Conservation (phyloP, 2,113 vertebrate genomes). For the Mirza zaza region DNA sequence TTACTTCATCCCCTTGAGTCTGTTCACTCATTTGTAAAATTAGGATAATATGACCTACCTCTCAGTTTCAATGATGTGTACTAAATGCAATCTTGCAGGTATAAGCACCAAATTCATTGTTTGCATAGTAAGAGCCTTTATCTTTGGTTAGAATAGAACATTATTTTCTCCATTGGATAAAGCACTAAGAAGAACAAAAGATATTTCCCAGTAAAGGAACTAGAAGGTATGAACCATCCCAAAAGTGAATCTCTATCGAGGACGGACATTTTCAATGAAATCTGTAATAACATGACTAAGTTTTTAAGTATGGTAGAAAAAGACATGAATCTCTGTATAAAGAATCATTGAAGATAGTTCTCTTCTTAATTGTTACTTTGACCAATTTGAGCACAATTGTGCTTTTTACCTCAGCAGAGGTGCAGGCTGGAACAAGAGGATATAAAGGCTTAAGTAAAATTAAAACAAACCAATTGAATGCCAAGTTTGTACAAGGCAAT, state of each 20-base stretch:
- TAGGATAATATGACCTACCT: background rate
- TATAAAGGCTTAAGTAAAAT: background rate
- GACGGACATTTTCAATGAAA: background rate
- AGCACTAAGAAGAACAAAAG: background rate
- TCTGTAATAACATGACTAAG: background rate
- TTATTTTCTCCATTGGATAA: background rate
- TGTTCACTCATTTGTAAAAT: background rate
- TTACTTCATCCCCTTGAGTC: background rate
- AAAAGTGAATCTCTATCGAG: background rate
- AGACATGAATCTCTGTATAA: background rate
- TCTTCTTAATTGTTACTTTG: constrained; percentile 10
- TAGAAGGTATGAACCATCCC: background rate
- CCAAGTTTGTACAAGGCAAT: background rate
- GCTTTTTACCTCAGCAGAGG: background rate
- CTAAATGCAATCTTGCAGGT: background rate
- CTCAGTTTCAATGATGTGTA: background rate
- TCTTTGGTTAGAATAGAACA: constrained; percentile 6
- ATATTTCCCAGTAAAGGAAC: background rate
- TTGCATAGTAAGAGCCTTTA: background rate
- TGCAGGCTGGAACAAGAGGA: background rate
- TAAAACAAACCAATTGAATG: constrained; percentile 2
- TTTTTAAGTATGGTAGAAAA: constrained; percentile 2
- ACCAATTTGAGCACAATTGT: background rate
- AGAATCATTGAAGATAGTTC: background rate
- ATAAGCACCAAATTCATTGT: background rate